A percentile compares a stretch with the other conserved stretches of the same genome.
These are phyloP conservation scores for Alectura lathami DNA, from an alignment of 2,113 vertebrate genomes.

Conservation along the genomic window DNA sequence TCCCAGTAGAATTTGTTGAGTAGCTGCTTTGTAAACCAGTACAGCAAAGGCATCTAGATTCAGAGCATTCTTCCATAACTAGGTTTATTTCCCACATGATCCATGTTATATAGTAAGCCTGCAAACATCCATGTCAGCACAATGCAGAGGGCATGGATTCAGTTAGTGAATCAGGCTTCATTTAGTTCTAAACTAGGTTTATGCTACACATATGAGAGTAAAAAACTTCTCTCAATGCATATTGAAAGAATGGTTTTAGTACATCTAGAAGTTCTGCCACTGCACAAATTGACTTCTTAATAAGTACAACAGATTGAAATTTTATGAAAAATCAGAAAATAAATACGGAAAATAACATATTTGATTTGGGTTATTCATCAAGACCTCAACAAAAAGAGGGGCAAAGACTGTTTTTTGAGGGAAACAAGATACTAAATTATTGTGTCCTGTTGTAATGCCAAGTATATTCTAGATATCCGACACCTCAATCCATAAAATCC, in stretches of 20 bases:
- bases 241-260: background rate
- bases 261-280: background rate
- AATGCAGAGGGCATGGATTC: rapidly evolving
- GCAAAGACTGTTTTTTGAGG: background rate
- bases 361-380: background rate
- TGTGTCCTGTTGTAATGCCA: background rate
- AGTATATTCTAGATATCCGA: background rate
- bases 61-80: background rate
- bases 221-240: background rate
- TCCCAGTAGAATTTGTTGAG: background rate
- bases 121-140: background rate
- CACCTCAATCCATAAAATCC: background rate
- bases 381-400: background rate
- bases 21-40: background rate
- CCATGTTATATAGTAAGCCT: background rate
- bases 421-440: background rate
- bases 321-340: background rate
- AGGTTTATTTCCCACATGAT: background rate
- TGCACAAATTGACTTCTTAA: background rate
- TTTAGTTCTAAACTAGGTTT: background rate
- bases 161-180: background rate
- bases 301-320: background rate
- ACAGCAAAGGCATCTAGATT: background rate
- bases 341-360: background rate
- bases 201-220: background rate